Percentiles rank a stretch among this genome's conserved stretches.
phyloP scores from a whole-genome alignment of 2,888 invertebrate genomes.

The Quadroppia sp. region DNA sequence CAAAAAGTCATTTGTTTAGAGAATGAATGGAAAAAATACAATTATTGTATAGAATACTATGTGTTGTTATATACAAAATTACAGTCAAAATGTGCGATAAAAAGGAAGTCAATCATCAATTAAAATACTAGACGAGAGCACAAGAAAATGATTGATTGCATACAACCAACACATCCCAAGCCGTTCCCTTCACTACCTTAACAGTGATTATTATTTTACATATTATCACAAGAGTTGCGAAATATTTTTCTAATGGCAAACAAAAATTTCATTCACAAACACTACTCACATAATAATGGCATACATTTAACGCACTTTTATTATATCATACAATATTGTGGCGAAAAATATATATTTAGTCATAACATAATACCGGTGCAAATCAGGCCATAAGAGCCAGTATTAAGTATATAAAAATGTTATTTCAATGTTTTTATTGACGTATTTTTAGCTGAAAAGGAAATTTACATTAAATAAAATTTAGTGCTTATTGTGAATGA shows the following conservation, averaged over 20 bases:
- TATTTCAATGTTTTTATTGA: background rate
- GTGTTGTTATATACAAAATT: background rate
- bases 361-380: background rate
- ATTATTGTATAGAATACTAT: background rate
- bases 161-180: background rate
- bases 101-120: conserved; percentile 31
- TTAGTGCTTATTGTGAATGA: background rate
- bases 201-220: background rate
- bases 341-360: background rate
- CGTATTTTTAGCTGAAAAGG: background rate
- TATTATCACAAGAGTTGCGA: background rate
- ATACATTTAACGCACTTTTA: background rate
- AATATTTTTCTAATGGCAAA: background rate
- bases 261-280: background rate
- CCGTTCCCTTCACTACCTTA: background rate
- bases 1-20: background rate
- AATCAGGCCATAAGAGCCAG: background rate
- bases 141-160: background rate
- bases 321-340: background rate
- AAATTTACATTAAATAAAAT: conserved; percentile 32
- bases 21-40: background rate
- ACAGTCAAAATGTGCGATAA: background rate
- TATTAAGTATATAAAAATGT: background rate
- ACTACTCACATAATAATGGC: background rate
- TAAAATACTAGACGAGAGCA: background rate